These are phyloP conservation scores for Scopus umbretta DNA, from an alignment of 2,113 vertebrate genomes.

Conservation along the genomic window DNA sequence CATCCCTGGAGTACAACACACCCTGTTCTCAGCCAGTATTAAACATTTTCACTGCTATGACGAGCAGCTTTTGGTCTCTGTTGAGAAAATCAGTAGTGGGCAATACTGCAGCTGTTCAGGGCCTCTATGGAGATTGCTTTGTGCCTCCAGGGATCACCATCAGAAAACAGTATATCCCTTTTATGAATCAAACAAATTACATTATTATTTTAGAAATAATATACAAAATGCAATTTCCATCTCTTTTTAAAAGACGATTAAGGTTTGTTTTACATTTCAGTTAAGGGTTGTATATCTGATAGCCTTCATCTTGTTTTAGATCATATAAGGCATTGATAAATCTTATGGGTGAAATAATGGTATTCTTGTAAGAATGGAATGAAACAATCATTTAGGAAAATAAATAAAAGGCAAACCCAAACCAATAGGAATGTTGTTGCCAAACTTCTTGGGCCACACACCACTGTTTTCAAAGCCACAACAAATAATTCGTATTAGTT, in stretches of 20 bases:
- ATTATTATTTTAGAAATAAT: not conserved
- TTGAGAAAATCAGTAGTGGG: not conserved
- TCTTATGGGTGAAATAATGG: not conserved
- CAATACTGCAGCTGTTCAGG: not conserved
- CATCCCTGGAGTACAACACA: not conserved
- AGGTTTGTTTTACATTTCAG: not conserved
- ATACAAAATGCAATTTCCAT: not conserved
- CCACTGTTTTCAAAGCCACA: not conserved
- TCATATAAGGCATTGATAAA: not conserved
- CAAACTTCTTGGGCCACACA: not conserved
- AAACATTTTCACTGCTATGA: not conserved
- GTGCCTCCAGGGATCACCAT: not conserved
- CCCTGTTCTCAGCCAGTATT: not conserved
- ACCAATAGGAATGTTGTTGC: accelerated
- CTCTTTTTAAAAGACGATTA: not conserved
- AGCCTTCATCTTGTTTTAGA: not conserved
- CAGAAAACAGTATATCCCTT: not conserved
- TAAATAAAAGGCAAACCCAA: not conserved
- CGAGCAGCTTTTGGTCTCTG: not conserved
- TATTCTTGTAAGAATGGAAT: not conserved
- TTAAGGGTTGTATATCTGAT: not conserved
- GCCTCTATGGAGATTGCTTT: not conserved
- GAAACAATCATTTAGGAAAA: not conserved
- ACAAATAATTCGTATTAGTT: not conserved
- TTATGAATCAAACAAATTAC: not conserved